Conservation (phyloP, 2,888 invertebrate genomes). For the Blastobasis adustella region DNA sequence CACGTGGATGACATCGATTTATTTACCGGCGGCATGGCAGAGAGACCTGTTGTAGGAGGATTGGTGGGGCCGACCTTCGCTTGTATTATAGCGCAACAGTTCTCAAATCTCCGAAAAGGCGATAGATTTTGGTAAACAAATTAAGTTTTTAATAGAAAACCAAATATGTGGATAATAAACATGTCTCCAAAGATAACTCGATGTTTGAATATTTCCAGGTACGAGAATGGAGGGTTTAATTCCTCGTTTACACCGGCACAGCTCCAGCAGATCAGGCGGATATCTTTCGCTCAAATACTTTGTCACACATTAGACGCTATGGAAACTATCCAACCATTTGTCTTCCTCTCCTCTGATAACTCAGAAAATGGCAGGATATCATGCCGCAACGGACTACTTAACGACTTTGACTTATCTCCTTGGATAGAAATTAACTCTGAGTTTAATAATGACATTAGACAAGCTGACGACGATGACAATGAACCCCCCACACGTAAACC, state of each 20-base stretch:
- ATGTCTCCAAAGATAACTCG: too few species aligned
- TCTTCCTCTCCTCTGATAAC: conserved; percentile 77
- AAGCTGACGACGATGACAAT: conserved; percentile 34
- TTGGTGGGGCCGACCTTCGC: conserved; percentile 91
- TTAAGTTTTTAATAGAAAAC: background rate
- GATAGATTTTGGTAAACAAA: conserved; percentile 81
- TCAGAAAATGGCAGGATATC: conserved; percentile 74
- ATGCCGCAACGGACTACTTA: conserved; percentile 70
- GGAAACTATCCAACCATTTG: conserved; percentile 81
- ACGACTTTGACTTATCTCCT: conserved; percentile 75
- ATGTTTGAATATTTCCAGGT: conserved; percentile 52
- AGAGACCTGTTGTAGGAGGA: conserved; percentile 85
- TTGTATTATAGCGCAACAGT: conserved; percentile 91
- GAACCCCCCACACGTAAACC: conserved; percentile 17
- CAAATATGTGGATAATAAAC: too few species aligned
- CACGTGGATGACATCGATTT: conserved; percentile 89
- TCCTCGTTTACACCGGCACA: conserved; percentile 86
- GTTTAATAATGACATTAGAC: conserved; percentile 50
- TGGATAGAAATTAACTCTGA: conserved; percentile 74
- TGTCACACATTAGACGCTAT: conserved; percentile 80
- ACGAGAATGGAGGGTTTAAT: conserved; percentile 84
- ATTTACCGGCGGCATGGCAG: conserved; percentile 88
- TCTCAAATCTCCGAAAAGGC: conserved; percentile 83
- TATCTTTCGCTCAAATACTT: conserved; percentile 82
- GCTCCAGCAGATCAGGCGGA: conserved; percentile 81